Percentiles rank a stretch among this genome's conserved stretches.
phyloP scores from a whole-genome alignment of 2,888 invertebrate genomes.

The Nymphalis polychloros region DNA sequence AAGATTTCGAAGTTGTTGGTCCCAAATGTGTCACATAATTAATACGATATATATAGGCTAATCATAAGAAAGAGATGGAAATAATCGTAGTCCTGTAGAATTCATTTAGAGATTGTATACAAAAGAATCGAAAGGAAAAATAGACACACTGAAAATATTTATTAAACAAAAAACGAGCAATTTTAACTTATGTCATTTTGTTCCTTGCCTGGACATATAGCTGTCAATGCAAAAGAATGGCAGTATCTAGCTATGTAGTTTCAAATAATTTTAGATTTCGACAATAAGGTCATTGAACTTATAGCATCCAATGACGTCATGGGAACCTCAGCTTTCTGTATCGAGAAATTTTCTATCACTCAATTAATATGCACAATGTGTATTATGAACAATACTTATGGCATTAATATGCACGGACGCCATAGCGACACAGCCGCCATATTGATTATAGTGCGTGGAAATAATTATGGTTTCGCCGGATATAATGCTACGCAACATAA shows the following conservation, averaged over 20 bases:
- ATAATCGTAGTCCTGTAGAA: too few relatives aligned
- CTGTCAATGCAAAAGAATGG: too few relatives aligned
- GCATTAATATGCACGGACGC: conserved; percentile 54
- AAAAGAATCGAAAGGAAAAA: too few relatives aligned
- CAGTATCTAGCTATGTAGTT: neutral
- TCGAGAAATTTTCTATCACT: conserved; percentile 56
- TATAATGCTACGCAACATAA: neutral
- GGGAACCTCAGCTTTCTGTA: conserved; percentile 51
- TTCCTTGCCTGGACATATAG: too few relatives aligned
- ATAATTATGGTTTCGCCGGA: conserved; percentile 27
- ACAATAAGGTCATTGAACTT: conserved; percentile 5
- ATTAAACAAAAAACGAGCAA: too few relatives aligned
- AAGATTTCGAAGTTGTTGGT: too few relatives aligned
- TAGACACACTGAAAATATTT: too few relatives aligned
- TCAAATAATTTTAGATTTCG: neutral
- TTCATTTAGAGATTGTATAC: too few relatives aligned
- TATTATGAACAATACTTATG: conserved; percentile 53
- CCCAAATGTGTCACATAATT: too few relatives aligned
- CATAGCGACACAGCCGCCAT: conserved; percentile 47
- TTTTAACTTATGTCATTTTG: too few relatives aligned
- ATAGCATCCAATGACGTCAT: conserved; percentile 54
- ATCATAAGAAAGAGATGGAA: too few relatives aligned
- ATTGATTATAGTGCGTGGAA: conserved; percentile 43
- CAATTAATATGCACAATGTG: conserved; percentile 57
- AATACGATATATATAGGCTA: too few relatives aligned